Evolutionary conservation across 2,888 invertebrate species (phyloP).

Genomic region (Ormyrus rosae): DNA sequence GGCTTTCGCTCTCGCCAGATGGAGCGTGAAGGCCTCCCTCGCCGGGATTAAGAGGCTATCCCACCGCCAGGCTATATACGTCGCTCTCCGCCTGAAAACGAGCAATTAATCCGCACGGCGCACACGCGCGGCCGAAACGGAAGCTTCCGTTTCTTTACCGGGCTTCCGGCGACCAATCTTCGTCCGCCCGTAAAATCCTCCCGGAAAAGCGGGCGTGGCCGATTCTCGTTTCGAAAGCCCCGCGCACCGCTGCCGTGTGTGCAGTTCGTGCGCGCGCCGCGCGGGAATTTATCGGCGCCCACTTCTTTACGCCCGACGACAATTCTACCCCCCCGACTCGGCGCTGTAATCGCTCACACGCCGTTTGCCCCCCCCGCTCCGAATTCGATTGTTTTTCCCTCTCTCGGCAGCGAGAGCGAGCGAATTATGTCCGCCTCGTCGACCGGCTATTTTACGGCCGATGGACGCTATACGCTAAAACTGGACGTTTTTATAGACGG

Average conservation of each 20-base stretch:
- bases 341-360: conserved; percentile 46
- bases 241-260: background rate
- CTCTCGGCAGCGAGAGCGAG: no score
- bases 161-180: conserved; percentile 60
- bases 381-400: conserved; percentile 52
- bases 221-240: conserved; percentile 13
- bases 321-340: conserved; percentile 38
- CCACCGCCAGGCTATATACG: background rate
- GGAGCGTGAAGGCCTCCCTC: no score
- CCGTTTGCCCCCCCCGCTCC: conserved; percentile 22
- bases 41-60: no score
- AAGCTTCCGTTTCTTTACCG: conserved; percentile 54
- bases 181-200: conserved; percentile 57
- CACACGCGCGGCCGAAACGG: conserved; percentile 57
- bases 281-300: conserved; percentile 46
- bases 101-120: conserved; percentile 65
- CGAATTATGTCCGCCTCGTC: conserved; percentile 30
- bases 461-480: background rate
- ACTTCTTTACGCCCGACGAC: conserved; percentile 45
- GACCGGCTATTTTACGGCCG: conserved; percentile 21
- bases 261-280: no score
- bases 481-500: conserved; percentile 2
- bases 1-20: no score
- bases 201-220: conserved; percentile 50
- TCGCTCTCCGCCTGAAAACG: conserved; percentile 58